Evolutionary conservation across 1,140 invertebrate species (phyloP).

Genomic region (Bombyx mandarina): DNA sequence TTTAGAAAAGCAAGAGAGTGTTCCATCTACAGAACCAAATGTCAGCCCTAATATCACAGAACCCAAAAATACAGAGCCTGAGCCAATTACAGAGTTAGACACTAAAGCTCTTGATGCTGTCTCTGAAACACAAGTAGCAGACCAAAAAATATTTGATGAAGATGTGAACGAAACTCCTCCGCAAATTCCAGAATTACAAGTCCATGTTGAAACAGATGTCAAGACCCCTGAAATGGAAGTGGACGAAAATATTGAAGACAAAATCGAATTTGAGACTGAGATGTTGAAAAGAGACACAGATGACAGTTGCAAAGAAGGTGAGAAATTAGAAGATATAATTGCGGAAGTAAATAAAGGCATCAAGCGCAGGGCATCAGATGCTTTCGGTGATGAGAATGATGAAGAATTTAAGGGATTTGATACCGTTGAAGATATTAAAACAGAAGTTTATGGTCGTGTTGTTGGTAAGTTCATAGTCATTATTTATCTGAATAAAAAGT

Average conservation of each 20-base stretch:
- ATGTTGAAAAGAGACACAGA: slow-evolving; percentile 1
- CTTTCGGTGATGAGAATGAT: slow-evolving; percentile 43
- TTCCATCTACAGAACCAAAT: too few relatives aligned
- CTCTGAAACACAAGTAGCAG: background rate
- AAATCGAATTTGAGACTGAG: slow-evolving; percentile 1
- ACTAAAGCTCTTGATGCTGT: background rate
- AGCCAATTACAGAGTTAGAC: too few relatives aligned
- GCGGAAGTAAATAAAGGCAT: slow-evolving; percentile 23
- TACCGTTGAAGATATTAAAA: slow-evolving; percentile 22
- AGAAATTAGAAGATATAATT: slow-evolving; percentile 9
- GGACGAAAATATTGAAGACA: slow-evolving; percentile 1
- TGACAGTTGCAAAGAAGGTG: slow-evolving; percentile 2
- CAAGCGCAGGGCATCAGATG: slow-evolving; percentile 46
- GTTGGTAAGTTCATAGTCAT: slow-evolving; percentile 34
- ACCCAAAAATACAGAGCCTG: too few relatives aligned
- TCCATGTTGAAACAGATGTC: background rate
- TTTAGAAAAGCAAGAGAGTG: too few relatives aligned
- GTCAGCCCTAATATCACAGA: too few relatives aligned
- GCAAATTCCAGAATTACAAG: background rate
- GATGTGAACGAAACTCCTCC: too few relatives aligned
- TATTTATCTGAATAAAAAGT: too few relatives aligned
- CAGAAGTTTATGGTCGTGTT: slow-evolving; percentile 33
- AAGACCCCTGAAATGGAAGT: background rate
- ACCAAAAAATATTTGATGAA: background rate
- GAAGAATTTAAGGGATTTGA: slow-evolving; percentile 56